phyloP scores from a whole-genome alignment of 1,140 invertebrate genomes.

The Euwallacea fornicatus region DNA sequence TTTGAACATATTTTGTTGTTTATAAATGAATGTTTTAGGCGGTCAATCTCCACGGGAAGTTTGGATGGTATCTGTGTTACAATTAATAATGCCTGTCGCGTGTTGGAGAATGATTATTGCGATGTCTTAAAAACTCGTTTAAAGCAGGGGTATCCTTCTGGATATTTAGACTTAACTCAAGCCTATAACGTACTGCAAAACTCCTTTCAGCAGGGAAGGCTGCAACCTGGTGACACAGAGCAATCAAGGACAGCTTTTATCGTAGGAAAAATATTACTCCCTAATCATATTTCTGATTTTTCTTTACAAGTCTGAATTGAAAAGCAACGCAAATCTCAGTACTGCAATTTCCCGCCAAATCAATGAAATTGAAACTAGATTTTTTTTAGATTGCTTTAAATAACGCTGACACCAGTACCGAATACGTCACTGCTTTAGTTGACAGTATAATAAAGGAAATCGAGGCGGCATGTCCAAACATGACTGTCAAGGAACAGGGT shows the following conservation, averaged over 20 bases:
- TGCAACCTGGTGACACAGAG: slow-evolving; percentile 81
- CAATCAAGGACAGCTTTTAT: slow-evolving; percentile 59
- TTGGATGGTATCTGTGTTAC: slow-evolving; percentile 96
- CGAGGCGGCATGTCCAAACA: slow-evolving; percentile 61
- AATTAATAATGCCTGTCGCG: slow-evolving; percentile 88
- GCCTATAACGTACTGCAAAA: slow-evolving; percentile 79
- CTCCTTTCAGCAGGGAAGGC: slow-evolving; percentile 78
- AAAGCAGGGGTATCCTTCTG: slow-evolving; percentile 81
- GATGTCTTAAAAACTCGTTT: slow-evolving; percentile 75
- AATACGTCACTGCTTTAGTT: slow-evolving; percentile 83
- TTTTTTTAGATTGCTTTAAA: slow-evolving; percentile 78
- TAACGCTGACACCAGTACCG: slow-evolving; percentile 89
- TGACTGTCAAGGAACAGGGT: slow-evolving; percentile 66
- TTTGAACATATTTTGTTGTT: background rate
- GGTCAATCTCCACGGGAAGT: slow-evolving; percentile 85
- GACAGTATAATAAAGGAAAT: slow-evolving; percentile 74
- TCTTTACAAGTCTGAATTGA: background rate
- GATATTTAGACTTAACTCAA: slow-evolving; percentile 80
- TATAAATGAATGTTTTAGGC: slow-evolving; percentile 55
- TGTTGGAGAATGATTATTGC: slow-evolving; percentile 86
- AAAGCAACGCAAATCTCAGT: background rate
- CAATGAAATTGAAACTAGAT: background rate
- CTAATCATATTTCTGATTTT: too few relatives aligned
- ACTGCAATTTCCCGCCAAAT: background rate
- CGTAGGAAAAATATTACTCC: slow-evolving; percentile 41